Evolutionary conservation across 92 coral and sea anemone species (phyloP).

Genomic region (Epizoanthus stellaris): DNA sequence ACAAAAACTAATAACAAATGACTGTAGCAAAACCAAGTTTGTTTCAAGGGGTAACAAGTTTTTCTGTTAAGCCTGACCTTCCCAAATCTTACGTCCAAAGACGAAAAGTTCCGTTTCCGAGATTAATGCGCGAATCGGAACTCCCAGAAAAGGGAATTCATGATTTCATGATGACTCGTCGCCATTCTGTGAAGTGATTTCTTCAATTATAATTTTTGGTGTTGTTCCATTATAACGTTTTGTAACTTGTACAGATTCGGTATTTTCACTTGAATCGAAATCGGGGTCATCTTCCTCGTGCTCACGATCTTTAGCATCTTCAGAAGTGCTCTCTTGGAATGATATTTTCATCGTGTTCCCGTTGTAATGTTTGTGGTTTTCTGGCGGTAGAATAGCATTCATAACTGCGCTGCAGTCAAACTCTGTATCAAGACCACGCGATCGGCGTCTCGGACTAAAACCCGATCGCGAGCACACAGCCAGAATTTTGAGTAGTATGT

Average conservation of each 20-base stretch:
- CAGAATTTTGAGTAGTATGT: constrained; percentile 63
- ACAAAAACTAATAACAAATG: constrained; percentile 36
- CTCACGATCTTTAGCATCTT: constrained; percentile 12
- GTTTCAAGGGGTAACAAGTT: constrained; percentile 15
- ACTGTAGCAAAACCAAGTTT: constrained; percentile 29
- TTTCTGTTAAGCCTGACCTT: neutral
- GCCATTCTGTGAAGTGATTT: constrained; percentile 64
- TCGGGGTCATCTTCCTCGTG: constrained; percentile 3
- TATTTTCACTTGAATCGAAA: constrained; percentile 20
- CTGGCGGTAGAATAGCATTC: neutral
- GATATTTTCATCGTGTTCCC: neutral
- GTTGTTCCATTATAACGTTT: constrained; percentile 58
- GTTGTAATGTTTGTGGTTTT: constrained; percentile 20
- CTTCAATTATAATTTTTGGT: constrained; percentile 78
- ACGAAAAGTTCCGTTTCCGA: neutral
- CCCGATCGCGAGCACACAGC: constrained; percentile 11
- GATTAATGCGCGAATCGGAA: neutral
- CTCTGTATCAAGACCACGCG: constrained; percentile 26
- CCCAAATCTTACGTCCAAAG: neutral
- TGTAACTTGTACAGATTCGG: neutral
- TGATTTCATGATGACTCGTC: constrained; percentile 28
- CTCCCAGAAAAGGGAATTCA: neutral
- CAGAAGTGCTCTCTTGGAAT: constrained; percentile 9
- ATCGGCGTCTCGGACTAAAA: neutral
- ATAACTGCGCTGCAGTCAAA: constrained; percentile 25